phyloP scores from a whole-genome alignment of 2,113 vertebrate genomes.

The Sinocyclocheilus grahami region DNA sequence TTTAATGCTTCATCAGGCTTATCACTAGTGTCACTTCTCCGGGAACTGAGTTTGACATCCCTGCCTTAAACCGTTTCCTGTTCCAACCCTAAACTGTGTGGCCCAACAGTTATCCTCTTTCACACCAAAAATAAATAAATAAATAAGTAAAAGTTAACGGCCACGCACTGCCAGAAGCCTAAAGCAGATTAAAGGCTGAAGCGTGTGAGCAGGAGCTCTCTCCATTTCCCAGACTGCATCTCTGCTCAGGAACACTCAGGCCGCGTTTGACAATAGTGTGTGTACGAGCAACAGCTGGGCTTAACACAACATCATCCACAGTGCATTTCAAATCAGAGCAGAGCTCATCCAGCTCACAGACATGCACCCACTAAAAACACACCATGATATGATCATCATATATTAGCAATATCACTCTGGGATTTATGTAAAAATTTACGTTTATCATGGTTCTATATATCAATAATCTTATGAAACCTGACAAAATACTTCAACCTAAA shows the following conservation, averaged over 20 bases:
- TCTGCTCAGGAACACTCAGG: constrained; percentile 8
- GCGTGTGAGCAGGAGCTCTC: constrained; percentile 63
- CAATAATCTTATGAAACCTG: too few species aligned
- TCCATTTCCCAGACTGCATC: constrained; percentile 66
- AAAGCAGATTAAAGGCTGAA: constrained; percentile 81
- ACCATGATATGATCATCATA: not conserved
- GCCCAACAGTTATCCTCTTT: constrained; percentile 30
- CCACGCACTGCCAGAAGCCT: constrained; percentile 67
- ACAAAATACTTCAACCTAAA: too few species aligned
- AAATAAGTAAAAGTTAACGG: constrained; percentile 2
- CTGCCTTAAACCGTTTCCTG: not conserved
- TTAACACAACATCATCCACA: constrained; percentile 26
- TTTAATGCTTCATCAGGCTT: not conserved
- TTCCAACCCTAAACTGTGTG: constrained; percentile 9
- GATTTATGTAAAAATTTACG: too few species aligned
- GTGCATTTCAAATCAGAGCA: constrained; percentile 19
- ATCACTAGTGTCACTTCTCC: not conserved
- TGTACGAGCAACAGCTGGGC: constrained; percentile 14
- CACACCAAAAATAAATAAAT: not conserved
- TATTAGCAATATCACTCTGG: constrained; percentile 2
- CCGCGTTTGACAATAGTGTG: not conserved
- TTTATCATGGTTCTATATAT: too few species aligned
- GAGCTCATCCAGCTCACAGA: not conserved
- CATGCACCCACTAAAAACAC: not conserved
- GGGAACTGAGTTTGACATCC: too few species aligned